Base-by-base conservation (phyloP, 2,888 invertebrate species). In the Chelonus formosanus region DNA sequence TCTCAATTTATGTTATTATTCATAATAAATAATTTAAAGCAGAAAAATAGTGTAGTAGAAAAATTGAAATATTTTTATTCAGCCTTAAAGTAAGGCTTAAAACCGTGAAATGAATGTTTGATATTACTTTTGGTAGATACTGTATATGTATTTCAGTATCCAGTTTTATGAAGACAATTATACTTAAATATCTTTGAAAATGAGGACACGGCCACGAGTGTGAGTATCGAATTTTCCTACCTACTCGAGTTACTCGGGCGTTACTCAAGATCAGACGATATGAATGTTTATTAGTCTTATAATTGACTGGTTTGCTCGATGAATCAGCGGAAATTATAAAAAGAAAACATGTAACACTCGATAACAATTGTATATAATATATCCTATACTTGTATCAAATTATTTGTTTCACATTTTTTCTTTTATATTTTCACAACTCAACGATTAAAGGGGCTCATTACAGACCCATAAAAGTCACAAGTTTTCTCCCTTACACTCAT, bases 381-480 rank as follows among this genome's bases (percentile, higher is more conserved):
- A 20, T 20, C 20, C 20, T 20, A 20, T 20, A 20, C 20, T 20
- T 20, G 20, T 20, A 20, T 20, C 20, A 20, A 20, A 20, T 20
- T 20, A 20, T 40, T 5, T 40, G 6, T 40, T 5, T 40, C 6
- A 6, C 40, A 6, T 40, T 40, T 40, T 40, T 40, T 40, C 74
- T 68, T 70, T 70, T 65, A 74, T 62, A 73, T 75, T 76, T 74
- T 74, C 73, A 66, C 71, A 70, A 67, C 58, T 69, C 70, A 70
- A 73, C 71, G 71, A 72, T 74, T 69, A 75, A 70, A 76, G 75
- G 77, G 78, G 78, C 74, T 77, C 75, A 79, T 81, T 81, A 81
- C 76, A 71, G 70, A 74, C 70, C 74, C 79, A 74, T 81, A 80
- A 81, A 81, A 79, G 72, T 70, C 71, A 74, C 71, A 70, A 74